Percentiles rank a stretch among this genome's conserved stretches.
phyloP scores from a whole-genome alignment of 2,888 invertebrate genomes.

The Drosophila maculinotata region DNA sequence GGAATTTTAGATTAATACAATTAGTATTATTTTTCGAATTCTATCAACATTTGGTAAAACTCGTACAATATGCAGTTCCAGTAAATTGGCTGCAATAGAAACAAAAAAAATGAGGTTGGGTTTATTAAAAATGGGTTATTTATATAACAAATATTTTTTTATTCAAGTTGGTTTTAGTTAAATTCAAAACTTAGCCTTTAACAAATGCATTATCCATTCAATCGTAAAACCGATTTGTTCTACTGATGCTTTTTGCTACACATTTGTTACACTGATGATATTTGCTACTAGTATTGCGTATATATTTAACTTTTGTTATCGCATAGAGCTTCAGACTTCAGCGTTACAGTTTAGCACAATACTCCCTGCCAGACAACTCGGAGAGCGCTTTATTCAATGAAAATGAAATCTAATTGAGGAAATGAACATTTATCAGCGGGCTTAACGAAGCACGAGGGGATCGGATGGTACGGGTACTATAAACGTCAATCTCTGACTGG shows the following conservation, averaged over 20 bases:
- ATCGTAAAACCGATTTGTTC: conserved; percentile 18
- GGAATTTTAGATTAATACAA: conserved; percentile 39
- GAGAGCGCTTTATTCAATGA: conserved; percentile 40
- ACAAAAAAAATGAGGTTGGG: no score
- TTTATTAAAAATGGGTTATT: neutral
- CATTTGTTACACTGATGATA: neutral
- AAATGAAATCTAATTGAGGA: conserved; percentile 71
- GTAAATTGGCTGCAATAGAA: no score
- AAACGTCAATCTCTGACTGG: conserved; percentile 30
- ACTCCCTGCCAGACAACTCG: conserved; percentile 6
- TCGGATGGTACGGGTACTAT: conserved; percentile 5
- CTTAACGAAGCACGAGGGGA: neutral
- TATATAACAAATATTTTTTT: neutral
- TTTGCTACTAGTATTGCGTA: conserved; percentile 51
- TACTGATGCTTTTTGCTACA: neutral
- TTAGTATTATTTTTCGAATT: conserved; percentile 11
- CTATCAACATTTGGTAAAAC: conserved; percentile 9
- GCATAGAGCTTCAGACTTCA: conserved; percentile 22
- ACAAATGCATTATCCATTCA: conserved; percentile 1
- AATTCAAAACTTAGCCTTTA: conserved; percentile 32
- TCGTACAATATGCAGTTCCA: neutral
- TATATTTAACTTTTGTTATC: conserved; percentile 53
- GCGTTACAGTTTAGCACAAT: conserved; percentile 31
- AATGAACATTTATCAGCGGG: conserved; percentile 68
- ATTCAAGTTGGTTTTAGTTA: neutral